Evolutionary conservation across 2,113 vertebrate species (phyloP).

Genomic region (Bujurquina vittata): DNA sequence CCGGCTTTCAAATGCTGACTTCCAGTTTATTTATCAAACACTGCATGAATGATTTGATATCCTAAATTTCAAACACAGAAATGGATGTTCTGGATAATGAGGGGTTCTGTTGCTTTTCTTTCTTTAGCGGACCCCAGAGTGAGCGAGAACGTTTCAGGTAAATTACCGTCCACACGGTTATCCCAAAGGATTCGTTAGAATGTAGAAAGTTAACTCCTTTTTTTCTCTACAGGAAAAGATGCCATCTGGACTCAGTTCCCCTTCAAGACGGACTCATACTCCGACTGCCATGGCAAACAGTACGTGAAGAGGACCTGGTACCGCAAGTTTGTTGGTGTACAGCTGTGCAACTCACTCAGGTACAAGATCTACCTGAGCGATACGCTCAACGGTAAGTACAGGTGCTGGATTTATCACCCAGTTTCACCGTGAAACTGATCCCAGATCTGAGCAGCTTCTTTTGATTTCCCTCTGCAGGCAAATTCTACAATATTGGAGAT

Average conservation of each 20-base stretch:
- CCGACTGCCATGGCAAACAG: slow-evolving; percentile 93
- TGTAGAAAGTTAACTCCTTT: neutral
- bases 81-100: neutral
- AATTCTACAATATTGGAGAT: slow-evolving; percentile 96
- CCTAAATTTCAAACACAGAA: neutral
- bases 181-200: neutral
- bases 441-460: neutral
- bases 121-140: slow-evolving; percentile 90
- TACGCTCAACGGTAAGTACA: slow-evolving; percentile 87
- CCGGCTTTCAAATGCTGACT: neutral
- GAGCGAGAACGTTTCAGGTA: slow-evolving; percentile 92
- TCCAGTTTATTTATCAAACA: neutral
- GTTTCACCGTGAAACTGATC: neutral
- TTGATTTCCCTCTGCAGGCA: slow-evolving; percentile 77
- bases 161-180: slow-evolving; percentile 24
- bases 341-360: slow-evolving; percentile 95
- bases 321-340: slow-evolving; percentile 95
- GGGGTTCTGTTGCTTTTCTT: neutral
- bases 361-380: slow-evolving; percentile 99
- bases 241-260: slow-evolving; percentile 97
- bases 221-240: slow-evolving; percentile 85
- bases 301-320: slow-evolving; percentile 98
- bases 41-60: neutral
- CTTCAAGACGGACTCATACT: slow-evolving; percentile 89
- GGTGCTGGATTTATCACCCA: too few relatives aligned